phyloP scores from a whole-genome alignment of 2,888 invertebrate genomes.

The Andrena bucephala region DNA sequence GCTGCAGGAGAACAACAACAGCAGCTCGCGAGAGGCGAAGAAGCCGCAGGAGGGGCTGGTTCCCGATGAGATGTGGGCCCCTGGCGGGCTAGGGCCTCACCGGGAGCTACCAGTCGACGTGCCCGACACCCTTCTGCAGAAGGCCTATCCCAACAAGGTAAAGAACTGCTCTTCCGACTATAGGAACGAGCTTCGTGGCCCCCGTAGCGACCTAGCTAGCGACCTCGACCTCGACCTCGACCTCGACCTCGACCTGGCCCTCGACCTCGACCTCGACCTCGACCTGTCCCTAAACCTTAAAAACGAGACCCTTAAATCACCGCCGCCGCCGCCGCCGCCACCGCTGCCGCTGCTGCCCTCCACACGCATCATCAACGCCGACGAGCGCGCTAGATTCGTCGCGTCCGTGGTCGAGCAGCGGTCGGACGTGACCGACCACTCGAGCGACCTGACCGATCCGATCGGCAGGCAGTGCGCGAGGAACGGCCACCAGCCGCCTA shows the following conservation, averaged over 20 bases:
- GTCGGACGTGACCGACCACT: slow-evolving; percentile 82
- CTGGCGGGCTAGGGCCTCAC: slow-evolving; percentile 90
- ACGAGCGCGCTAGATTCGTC: slow-evolving; percentile 78
- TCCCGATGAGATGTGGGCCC: slow-evolving; percentile 86
- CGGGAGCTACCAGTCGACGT: slow-evolving; percentile 99
- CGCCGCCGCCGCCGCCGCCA: slow-evolving; percentile 16
- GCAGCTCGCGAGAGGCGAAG: slow-evolving; percentile 66
- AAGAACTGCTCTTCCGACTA: slow-evolving; percentile 72
- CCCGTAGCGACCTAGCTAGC: slow-evolving; percentile 81
- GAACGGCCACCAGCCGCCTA: slow-evolving; percentile 85
- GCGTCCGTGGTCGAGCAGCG: slow-evolving; percentile 84
- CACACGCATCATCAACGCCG: slow-evolving; percentile 75
- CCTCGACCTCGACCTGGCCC: slow-evolving; percentile 64
- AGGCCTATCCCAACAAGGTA: slow-evolving; percentile 85
- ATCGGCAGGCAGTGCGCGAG: slow-evolving; percentile 85
- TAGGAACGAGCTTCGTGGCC: slow-evolving; percentile 75
- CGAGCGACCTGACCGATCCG: no score
- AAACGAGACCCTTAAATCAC: slow-evolving; percentile 72
- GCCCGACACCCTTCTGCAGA: slow-evolving; percentile 89
- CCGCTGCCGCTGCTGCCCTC: slow-evolving; percentile 74
- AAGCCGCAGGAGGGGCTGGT: slow-evolving; percentile 81
- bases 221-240: slow-evolving; percentile 72
- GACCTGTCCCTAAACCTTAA: slow-evolving; percentile 75
- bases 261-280: slow-evolving; percentile 64
- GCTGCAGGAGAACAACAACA: slow-evolving; percentile 85